Base-by-base conservation (phyloP, 2,797 vertebrate genomes). In the Hydrocynus forskahlii region DNA sequence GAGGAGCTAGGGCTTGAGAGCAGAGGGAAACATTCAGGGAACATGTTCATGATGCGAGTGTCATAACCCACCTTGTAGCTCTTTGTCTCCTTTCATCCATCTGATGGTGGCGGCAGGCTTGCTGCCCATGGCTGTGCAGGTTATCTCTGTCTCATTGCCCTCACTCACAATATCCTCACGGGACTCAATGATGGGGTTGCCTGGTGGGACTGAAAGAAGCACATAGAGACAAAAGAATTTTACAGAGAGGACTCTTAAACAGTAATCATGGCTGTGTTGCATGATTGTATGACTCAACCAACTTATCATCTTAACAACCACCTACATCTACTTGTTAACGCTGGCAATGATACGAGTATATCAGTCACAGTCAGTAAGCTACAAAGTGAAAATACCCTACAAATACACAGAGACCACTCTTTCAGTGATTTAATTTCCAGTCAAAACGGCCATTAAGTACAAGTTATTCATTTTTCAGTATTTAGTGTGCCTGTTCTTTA, bases 111-210 rank as follows among this genome's bases (percentile, higher is more conserved):
- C 96, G 78, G 97, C 96, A 70, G 98, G 98, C 90, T 97, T 97
- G 93, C 97, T 96, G 93, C 97, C 97, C 89, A 96, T 96, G 88
- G 97, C 96, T 0, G 94, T 98, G 91, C 98, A 99, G 93, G 96
- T 99, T 91, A 99, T 95, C 93, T 99, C 97, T 0, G 98, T 97
- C 93, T 98, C 97, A 57, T 99, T 98, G 14, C 98, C 98, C 91
- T 99, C 98, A 12, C 96, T 92, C 0, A 97, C 96, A 0, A 95
- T 90, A 63, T 99, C 97, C 76, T 99, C 98, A 59, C 94, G 96
- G 87, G 97, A 96, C 82, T 98, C 98, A 9, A 99, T 98, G 79
- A 97, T 95, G 87, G 97, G 91, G 84, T 95, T 97, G 86, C 96
- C 96, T 67, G 98, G 98, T 0, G 97, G 97, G 87, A 99, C 97